Evolutionary conservation across 1,140 invertebrate genomes (phyloP), one percentile per base, ranked within the genome.

Genomic region (Rhagoletis pomonella): DNA sequence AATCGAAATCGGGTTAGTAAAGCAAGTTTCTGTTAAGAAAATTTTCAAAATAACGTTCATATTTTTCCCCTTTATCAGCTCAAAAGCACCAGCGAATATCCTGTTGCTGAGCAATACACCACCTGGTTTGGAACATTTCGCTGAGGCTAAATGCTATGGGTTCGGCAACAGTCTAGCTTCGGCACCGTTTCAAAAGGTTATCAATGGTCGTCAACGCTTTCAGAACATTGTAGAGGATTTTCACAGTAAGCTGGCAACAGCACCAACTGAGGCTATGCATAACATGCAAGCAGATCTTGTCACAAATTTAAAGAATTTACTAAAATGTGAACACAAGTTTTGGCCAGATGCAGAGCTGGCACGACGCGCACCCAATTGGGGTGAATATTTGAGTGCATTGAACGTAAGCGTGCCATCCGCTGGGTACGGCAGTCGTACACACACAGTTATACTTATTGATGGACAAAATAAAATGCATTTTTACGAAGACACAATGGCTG

Each of bases 401-500:
- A 97, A 94, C 93, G 96, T 97, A 0, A 90, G 93, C 69, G 94
- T 96, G 87, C 93, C 94, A 50, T 89, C 91, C 58, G 90, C 90
- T 12, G 93, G 94, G 60, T 97, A 97, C 93, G 96, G 96, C 39
- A 96, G 96, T 86, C 95, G 96, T 88, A 96, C 96, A 4, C 96
- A 96, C 88, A 95, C 95, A 1, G 93, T 97, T 4, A 94, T 97
- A 87, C 90, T 96, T 9, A 92, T 97, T 6, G 96, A 96, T 89
- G 93, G 93, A 60, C 90, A 94, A n/a, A 95, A 95, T 62, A 94
- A 95, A 88, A 92, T 96, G 64, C 94, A 96, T 87, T 95, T 95
- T 88, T 94, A 94, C 29, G 96, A 97, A 93, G 93, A 94, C 87
- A 96, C 95, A 4, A 94, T 96, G 94, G 88, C 94, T 55, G 90